phyloP scores from a whole-genome alignment of 2,888 invertebrate species.

The Calephelis perditalis region DNA sequence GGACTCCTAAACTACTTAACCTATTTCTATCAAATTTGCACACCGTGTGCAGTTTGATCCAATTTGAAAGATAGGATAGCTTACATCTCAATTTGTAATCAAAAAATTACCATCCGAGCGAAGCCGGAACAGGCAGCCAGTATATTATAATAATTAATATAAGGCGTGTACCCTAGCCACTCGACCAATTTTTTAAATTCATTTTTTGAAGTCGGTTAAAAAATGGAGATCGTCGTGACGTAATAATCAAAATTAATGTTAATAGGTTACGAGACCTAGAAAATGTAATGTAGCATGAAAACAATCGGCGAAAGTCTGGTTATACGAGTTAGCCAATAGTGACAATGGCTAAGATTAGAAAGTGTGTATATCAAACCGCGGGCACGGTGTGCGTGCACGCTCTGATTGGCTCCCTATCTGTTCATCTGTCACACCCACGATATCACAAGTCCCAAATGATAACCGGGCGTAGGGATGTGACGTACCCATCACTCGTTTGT shows the following conservation, averaged over 20 bases:
- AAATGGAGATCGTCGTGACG: slow-evolving; percentile 39
- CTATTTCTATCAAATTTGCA: no score
- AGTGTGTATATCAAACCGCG: slow-evolving; percentile 71
- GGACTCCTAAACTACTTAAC: no score
- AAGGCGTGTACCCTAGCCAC: no score
- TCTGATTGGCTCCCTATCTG: slow-evolving; percentile 74
- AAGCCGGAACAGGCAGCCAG: no score
- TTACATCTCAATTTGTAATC: no score
- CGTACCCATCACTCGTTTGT: no score
- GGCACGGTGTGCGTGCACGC: slow-evolving; percentile 66
- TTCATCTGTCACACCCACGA: slow-evolving; percentile 59
- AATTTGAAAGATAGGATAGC: no score
- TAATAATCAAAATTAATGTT: slow-evolving; percentile 53
- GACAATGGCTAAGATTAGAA: slow-evolving; percentile 77
- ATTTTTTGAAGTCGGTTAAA: neutral
- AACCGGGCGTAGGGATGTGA: slow-evolving; percentile 9
- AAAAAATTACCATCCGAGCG: no score
- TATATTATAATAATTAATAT: no score
- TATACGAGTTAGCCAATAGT: slow-evolving; percentile 70
- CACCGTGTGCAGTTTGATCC: no score
- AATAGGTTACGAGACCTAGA: slow-evolving; percentile 52
- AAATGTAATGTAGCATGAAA: slow-evolving; percentile 71
- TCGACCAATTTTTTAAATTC: no score
- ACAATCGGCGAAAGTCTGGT: slow-evolving; percentile 76
- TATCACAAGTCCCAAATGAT: slow-evolving; percentile 9